phyloP scores from a whole-genome alignment of 1,140 invertebrate species.

The Drosophila persimilis region DNA sequence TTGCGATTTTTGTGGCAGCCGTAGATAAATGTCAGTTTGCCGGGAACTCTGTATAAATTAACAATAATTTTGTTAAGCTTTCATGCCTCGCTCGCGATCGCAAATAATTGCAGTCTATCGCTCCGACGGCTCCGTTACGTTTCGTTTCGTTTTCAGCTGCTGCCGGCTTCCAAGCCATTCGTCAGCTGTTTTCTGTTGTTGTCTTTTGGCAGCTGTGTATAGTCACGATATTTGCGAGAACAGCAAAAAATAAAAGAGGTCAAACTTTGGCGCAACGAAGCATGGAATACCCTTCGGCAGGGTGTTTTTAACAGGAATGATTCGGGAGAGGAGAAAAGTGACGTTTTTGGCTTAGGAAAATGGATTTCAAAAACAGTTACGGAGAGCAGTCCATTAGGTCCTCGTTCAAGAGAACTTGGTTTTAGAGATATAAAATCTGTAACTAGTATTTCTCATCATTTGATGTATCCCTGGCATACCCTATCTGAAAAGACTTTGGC shows the following conservation, averaged over 20 bases:
- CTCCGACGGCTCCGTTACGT: slow-evolving; percentile 5
- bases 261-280: too few relatives aligned
- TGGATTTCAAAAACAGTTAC: too few relatives aligned
- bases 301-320: too few relatives aligned
- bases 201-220: slow-evolving; percentile 14
- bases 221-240: slow-evolving; percentile 36
- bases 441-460: too few relatives aligned
- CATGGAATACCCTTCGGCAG: slow-evolving; percentile 7
- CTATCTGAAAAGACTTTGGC: neutral
- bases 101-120: slow-evolving; percentile 41
- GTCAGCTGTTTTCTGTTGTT: slow-evolving; percentile 1
- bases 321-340: too few relatives aligned
- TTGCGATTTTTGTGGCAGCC: slow-evolving; percentile 40
- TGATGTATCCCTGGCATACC: too few relatives aligned
- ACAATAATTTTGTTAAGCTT: slow-evolving; percentile 14
- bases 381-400: too few relatives aligned
- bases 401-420: too few relatives aligned
- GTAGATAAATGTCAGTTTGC: slow-evolving; percentile 25
- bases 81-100: slow-evolving; percentile 26
- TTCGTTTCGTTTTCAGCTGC: neutral
- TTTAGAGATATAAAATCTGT: too few relatives aligned
- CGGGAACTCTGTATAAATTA: slow-evolving; percentile 10
- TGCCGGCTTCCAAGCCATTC: slow-evolving; percentile 8
- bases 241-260: slow-evolving; percentile 9
- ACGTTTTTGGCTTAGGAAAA: too few relatives aligned